Conservation (phyloP, 2,797 vertebrate genomes). For the Phoebastria nigripes region DNA sequence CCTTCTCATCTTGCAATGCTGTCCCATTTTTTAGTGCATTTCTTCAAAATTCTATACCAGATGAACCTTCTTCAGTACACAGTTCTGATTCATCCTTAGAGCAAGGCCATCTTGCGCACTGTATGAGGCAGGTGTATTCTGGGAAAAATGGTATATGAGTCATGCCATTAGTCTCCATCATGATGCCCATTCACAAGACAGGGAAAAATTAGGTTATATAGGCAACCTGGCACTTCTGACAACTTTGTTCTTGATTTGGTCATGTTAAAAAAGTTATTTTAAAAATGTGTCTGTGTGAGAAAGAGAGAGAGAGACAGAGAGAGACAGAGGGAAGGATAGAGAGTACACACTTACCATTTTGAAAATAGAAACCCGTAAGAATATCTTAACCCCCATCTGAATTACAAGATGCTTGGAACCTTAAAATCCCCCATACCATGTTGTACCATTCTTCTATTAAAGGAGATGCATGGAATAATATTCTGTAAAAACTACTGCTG, state of each 20-base stretch:
- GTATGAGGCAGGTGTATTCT: background rate
- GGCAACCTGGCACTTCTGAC: background rate
- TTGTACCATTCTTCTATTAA: background rate
- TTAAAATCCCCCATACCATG: background rate
- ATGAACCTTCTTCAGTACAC: background rate
- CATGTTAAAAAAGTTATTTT: background rate
- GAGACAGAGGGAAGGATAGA: background rate
- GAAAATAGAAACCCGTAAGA: background rate
- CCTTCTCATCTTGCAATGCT: background rate
- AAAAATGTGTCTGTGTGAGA: background rate
- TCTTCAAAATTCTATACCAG: background rate
- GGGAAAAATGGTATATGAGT: background rate
- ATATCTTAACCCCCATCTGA: background rate
- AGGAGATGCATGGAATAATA: background rate
- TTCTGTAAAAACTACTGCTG: background rate
- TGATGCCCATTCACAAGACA: background rate
- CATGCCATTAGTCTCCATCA: background rate
- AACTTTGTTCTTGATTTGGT: background rate
- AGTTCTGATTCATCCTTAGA: conserved; percentile 1
- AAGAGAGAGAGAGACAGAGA: background rate
- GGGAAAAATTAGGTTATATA: background rate
- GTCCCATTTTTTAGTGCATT: background rate
- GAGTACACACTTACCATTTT: background rate
- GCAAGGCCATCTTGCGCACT: background rate
- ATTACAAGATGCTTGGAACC: background rate